Percentiles rank a stretch among this genome's conserved stretches.
Evolutionary conservation across 1,140 invertebrate species (phyloP).

Genomic region (Battus philenor): DNA sequence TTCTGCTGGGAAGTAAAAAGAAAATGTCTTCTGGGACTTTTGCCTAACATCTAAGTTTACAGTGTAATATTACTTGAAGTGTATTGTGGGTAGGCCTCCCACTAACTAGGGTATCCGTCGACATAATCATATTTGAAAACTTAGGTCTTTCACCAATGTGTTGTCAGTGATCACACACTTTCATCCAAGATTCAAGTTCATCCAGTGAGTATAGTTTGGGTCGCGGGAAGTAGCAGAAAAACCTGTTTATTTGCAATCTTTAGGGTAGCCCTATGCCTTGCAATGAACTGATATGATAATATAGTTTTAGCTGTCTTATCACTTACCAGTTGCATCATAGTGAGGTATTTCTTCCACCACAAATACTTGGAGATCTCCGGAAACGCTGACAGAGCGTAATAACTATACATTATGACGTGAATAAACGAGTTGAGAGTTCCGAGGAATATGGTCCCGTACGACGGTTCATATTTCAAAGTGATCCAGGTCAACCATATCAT

Average conservation of each 20-base stretch:
- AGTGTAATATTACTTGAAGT: no score
- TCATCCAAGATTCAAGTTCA: neutral
- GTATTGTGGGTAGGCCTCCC: no score
- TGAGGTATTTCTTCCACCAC: constrained; percentile 95
- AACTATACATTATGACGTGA: constrained; percentile 87
- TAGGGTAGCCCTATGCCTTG: no score
- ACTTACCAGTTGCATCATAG: constrained; percentile 83
- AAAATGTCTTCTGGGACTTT: no score
- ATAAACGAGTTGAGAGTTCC: constrained; percentile 82
- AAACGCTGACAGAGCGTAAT: constrained; percentile 87
- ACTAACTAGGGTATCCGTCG: no score
- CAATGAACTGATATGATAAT: no score
- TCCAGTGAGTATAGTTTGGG: neutral
- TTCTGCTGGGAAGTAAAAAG: no score
- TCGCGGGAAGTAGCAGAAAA: neutral
- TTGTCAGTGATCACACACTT: no score
- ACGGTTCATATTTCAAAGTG: constrained; percentile 70
- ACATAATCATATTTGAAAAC: no score
- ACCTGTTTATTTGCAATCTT: neutral
- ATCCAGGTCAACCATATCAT: constrained; percentile 76
- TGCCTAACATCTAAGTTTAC: no score
- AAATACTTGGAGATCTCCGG: constrained; percentile 86
- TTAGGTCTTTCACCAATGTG: no score
- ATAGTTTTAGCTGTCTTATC: no score
- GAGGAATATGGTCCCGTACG: constrained; percentile 70